These are phyloP conservation scores for Drosophila varians DNA, from an alignment of 1,140 invertebrate genomes.

Conservation along the genomic window DNA sequence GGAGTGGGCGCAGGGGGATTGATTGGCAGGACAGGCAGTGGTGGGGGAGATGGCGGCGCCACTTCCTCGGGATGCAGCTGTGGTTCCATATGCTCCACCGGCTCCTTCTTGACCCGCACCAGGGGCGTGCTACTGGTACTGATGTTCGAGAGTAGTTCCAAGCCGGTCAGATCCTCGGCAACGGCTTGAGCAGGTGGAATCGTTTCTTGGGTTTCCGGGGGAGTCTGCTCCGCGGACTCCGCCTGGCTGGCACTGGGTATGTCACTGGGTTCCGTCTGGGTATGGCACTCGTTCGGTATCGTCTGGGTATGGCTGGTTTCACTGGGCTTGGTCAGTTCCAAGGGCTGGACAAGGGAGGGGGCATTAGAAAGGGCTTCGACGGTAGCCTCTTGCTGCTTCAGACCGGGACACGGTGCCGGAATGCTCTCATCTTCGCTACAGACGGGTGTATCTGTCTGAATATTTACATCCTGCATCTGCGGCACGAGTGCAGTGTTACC, in stretches of 20 bases:
- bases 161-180: constrained; percentile 89
- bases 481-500: constrained; percentile 56
- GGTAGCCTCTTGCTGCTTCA: constrained; percentile 26
- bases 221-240: constrained; percentile 29
- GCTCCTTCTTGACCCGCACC: constrained; percentile 79
- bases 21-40: constrained; percentile 70
- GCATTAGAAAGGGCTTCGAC: constrained; percentile 17
- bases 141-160: constrained; percentile 90
- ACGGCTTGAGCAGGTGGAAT: constrained; percentile 34
- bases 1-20: constrained; percentile 61
- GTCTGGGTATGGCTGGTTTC: constrained; percentile 54
- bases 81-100: constrained; percentile 62
- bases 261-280: constrained; percentile 67
- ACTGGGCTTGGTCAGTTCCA: constrained; percentile 76
- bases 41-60: constrained; percentile 44
- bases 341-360: constrained; percentile 44
- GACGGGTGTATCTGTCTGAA: constrained; percentile 89
- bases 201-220: constrained; percentile 17
- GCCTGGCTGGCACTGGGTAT: constrained; percentile 63
- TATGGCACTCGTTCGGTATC: constrained; percentile 70
- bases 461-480: constrained; percentile 90
- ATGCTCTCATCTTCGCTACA: constrained; percentile 83
- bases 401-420: constrained; percentile 28
- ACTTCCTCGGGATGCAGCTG: constrained; percentile 45
- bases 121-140: constrained; percentile 85